These are phyloP conservation scores for Acleris emargana DNA, from an alignment of 2,888 invertebrate genomes.

Conservation along the genomic window DNA sequence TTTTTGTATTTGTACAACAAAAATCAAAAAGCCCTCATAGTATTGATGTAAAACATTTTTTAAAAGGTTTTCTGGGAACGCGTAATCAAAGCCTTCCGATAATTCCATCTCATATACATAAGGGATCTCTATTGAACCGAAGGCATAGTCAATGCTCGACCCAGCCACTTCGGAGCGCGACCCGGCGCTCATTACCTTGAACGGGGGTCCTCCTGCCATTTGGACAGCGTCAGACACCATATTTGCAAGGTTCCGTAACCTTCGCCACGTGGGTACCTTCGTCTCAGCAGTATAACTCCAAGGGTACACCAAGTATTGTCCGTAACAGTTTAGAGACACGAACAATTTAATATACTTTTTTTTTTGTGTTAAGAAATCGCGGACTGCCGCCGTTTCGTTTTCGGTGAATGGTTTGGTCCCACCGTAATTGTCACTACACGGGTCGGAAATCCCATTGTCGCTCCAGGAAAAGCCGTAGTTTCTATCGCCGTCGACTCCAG, in stretches of 20 bases:
- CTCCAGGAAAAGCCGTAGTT: conserved; percentile 89
- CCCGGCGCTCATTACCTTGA: conserved; percentile 75
- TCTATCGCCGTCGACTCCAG: conserved; percentile 87
- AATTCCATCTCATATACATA: conserved; percentile 85
- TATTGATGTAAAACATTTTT: conserved; percentile 61
- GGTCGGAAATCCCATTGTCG: conserved; percentile 86
- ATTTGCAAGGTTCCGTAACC: conserved; percentile 68
- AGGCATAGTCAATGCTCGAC: conserved; percentile 85
- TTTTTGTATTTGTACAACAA: conserved; percentile 57
- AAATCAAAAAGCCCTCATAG: conserved; percentile 68
- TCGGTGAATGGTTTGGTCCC: conserved; percentile 86
- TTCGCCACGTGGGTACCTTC: conserved; percentile 75
- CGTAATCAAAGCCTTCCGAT: conserved; percentile 85
- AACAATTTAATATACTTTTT: conserved; percentile 83
- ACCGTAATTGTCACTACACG: conserved; percentile 85
- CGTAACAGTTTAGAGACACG: conserved; percentile 88
- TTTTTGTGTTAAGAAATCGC: conserved; percentile 78
- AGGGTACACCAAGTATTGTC: conserved; percentile 85
- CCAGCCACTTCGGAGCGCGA: conserved; percentile 85
- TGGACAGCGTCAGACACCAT: conserved; percentile 68
- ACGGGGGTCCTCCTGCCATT: conserved; percentile 68
- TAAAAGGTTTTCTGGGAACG: conserved; percentile 83
- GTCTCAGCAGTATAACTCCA: conserved; percentile 84
- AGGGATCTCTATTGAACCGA: conserved; percentile 77
- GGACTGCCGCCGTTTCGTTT: conserved; percentile 82